Percentiles rank a stretch among this genome's conserved stretches.
Evolutionary conservation across 64 coral and sea anemone genomes (phyloP).

Genomic region (Montipora sp.): DNA sequence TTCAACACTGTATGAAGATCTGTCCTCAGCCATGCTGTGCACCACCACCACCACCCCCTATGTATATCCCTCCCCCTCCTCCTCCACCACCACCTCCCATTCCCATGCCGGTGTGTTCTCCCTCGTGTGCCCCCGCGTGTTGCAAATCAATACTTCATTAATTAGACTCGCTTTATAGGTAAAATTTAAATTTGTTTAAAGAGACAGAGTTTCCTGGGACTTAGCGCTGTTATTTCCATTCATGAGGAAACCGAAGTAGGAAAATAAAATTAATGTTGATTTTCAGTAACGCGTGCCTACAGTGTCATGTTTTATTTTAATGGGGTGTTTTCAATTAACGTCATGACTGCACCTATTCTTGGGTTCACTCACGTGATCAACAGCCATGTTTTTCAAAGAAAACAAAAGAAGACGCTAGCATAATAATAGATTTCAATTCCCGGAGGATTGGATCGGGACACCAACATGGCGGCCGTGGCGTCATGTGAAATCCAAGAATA

Average conservation of each 20-base stretch:
- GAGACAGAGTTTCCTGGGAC: not conserved
- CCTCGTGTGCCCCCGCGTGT: slow-evolving; percentile 74
- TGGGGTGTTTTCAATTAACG: too few species aligned
- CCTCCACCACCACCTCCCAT: not conserved
- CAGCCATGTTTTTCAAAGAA: too few species aligned
- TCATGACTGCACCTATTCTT: too few species aligned
- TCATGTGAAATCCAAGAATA: too few species aligned
- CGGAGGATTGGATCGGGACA: too few species aligned
- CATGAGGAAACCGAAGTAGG: too few species aligned
- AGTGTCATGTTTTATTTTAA: not conserved
- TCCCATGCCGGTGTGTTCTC: slow-evolving; percentile 52
- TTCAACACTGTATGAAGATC: slow-evolving; percentile 97
- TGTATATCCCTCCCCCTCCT: not conserved
- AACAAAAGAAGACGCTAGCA: too few species aligned
- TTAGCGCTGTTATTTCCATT: not conserved
- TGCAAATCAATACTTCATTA: slow-evolving; percentile 44
- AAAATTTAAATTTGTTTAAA: not conserved
- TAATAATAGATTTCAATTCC: too few species aligned
- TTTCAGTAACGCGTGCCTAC: not conserved
- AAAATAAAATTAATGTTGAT: slow-evolving; percentile 10
- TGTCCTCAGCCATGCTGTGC: slow-evolving; percentile 84
- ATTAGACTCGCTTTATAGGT: slow-evolving; percentile 8
- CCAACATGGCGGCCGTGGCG: too few species aligned
- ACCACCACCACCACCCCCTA: slow-evolving; percentile 65
- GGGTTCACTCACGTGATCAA: too few species aligned